Evolutionary conservation across 2,888 invertebrate genomes (phyloP).

Genomic region (Pasiphila rectangulata): DNA sequence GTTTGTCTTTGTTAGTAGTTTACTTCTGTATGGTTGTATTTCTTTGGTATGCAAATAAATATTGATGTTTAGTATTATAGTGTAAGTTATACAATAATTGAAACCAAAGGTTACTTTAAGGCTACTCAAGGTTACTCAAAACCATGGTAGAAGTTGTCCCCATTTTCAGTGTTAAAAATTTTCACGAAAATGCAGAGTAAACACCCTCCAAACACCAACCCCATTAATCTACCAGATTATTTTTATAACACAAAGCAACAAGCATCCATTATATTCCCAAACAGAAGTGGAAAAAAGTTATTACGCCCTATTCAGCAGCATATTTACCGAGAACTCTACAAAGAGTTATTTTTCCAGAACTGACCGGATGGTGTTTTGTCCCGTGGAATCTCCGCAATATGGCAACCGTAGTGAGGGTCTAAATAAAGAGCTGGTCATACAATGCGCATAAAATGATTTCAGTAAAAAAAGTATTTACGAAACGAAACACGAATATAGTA

Average conservation of each 20-base stretch:
- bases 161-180: too few species aligned
- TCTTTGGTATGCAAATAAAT: too few species aligned
- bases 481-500: too few species aligned
- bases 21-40: too few species aligned
- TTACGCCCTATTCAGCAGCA: conserved; percentile 6
- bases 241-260: neutral
- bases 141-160: too few species aligned
- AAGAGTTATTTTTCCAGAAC: conserved; percentile 21
- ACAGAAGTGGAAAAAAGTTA: conserved; percentile 9
- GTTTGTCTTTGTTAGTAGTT: too few species aligned
- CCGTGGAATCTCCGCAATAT: conserved; percentile 22
- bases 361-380: conserved; percentile 27
- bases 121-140: too few species aligned
- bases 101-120: too few species aligned
- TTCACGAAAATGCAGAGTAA: too few species aligned
- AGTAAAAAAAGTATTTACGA: neutral
- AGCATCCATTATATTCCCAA: neutral
- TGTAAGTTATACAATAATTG: too few species aligned
- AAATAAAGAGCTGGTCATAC: neutral
- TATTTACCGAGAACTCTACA: conserved; percentile 16
- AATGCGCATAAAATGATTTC: neutral
- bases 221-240: neutral
- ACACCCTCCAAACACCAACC: too few species aligned
- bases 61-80: too few species aligned
- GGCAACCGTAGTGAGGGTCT: conserved; percentile 23